Conservation (phyloP, 2,113 vertebrate species). For the Seriola quinqueradiata region DNA sequence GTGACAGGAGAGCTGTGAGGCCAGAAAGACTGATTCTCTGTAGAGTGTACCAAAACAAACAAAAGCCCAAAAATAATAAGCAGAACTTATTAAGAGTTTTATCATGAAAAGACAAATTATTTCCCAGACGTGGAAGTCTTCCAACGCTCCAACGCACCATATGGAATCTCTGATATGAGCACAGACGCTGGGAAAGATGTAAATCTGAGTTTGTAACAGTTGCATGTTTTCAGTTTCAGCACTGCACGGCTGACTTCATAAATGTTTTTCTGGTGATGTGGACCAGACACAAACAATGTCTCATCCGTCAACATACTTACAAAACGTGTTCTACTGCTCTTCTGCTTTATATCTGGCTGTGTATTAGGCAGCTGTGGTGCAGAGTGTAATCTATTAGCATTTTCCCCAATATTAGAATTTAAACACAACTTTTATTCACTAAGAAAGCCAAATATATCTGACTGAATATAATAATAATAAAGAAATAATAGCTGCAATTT, state of each 20-base stretch:
- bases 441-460: too few species aligned
- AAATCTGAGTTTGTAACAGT: conserved; percentile 52
- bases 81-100: neutral
- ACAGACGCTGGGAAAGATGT: conserved; percentile 58
- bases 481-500: neutral
- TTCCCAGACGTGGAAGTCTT: conserved; percentile 21
- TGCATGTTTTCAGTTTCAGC: conserved; percentile 58
- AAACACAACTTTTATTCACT: too few species aligned
- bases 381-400: neutral
- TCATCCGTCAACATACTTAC: conserved; percentile 55
- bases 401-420: too few species aligned
- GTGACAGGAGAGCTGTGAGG: conserved; percentile 5
- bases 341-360: neutral
- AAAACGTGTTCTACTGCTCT: conserved; percentile 37
- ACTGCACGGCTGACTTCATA: conserved; percentile 54
- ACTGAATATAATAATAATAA: neutral
- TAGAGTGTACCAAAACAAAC: neutral
- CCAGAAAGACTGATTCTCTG: neutral
- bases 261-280: conserved; percentile 59
- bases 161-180: conserved; percentile 13
- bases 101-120: conserved; percentile 7
- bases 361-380: neutral
- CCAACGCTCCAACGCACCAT: neutral
- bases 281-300: conserved; percentile 74
- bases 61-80: neutral